A percentile compares a stretch with the other conserved stretches of the same genome.
These are phyloP conservation scores for Euzetes globulus DNA, from an alignment of 2,888 invertebrate species.

Conservation along the genomic window DNA sequence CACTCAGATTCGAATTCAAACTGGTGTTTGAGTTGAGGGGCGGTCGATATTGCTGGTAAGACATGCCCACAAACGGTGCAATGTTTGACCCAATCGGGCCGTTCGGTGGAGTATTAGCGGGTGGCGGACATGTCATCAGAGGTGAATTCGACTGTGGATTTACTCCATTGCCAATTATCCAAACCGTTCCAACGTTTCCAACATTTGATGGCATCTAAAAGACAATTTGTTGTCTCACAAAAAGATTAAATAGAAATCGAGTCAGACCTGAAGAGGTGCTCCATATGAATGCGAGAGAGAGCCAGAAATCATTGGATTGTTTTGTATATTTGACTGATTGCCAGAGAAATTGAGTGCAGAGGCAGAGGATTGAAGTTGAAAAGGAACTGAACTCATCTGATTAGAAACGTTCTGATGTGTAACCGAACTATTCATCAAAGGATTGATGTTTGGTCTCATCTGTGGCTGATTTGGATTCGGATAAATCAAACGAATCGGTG, in stretches of 20 bases:
- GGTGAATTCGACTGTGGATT: neutral
- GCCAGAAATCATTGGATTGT: neutral
- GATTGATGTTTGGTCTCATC: neutral
- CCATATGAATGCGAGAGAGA: neutral
- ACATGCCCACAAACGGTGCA: neutral
- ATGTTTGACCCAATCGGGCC: neutral
- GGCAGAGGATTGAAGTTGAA: neutral
- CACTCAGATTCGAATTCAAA: neutral
- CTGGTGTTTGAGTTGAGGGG: neutral
- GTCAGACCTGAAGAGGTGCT: neutral
- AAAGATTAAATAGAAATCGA: neutral
- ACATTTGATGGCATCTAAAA: neutral
- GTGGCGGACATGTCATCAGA: conserved; percentile 1
- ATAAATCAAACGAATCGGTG: neutral
- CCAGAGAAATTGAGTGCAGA: neutral
- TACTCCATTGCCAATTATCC: neutral
- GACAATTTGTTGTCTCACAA: neutral
- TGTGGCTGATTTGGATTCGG: neutral
- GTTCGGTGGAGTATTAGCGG: conserved; percentile 6
- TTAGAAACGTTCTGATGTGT: neutral
- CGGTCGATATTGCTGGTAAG: conserved; percentile 1
- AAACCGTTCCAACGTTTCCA: neutral
- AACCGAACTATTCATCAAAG: neutral
- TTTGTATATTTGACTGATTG: neutral
- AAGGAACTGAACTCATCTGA: neutral